These are phyloP conservation scores for Shinisaurus crocodilurus DNA, from an alignment of 2,113 vertebrate species.

Conservation along the genomic window DNA sequence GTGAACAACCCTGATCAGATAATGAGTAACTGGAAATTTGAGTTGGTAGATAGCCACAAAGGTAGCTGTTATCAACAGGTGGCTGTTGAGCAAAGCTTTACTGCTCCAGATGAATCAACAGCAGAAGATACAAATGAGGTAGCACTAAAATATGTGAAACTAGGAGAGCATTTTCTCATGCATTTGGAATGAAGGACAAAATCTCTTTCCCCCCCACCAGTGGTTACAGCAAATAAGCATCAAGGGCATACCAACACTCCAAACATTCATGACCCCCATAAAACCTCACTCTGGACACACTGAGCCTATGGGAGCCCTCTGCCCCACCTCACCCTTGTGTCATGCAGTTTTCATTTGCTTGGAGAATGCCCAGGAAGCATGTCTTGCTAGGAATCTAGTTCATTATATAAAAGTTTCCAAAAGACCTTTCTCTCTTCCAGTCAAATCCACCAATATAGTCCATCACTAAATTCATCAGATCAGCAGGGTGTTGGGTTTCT, in stretches of 20 bases:
- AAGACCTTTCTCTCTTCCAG: neutral
- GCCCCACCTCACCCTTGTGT: neutral
- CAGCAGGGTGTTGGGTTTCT: neutral
- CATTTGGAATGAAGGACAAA: constrained; percentile 18
- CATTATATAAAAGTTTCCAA: neutral
- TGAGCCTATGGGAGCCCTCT: neutral
- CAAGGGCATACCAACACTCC: neutral
- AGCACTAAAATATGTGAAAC: constrained; percentile 23
- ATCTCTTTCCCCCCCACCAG: neutral
- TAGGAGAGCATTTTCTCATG: constrained; percentile 26
- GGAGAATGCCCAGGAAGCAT: neutral
- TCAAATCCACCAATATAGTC: neutral
- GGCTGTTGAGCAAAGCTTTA: constrained; percentile 33
- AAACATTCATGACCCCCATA: neutral
- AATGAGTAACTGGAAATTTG: constrained; percentile 50
- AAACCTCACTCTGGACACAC: neutral
- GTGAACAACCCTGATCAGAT: constrained; percentile 23
- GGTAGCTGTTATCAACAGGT: constrained; percentile 18
- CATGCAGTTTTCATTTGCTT: neutral
- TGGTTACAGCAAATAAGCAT: neutral
- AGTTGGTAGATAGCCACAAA: neutral
- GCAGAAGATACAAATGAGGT: neutral
- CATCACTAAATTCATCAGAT: neutral
- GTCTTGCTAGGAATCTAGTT: neutral
- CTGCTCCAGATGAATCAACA: constrained; percentile 18